Base-by-base conservation (phyloP, 2,797 vertebrate genomes). In the Scomberomorus guttatus region DNA sequence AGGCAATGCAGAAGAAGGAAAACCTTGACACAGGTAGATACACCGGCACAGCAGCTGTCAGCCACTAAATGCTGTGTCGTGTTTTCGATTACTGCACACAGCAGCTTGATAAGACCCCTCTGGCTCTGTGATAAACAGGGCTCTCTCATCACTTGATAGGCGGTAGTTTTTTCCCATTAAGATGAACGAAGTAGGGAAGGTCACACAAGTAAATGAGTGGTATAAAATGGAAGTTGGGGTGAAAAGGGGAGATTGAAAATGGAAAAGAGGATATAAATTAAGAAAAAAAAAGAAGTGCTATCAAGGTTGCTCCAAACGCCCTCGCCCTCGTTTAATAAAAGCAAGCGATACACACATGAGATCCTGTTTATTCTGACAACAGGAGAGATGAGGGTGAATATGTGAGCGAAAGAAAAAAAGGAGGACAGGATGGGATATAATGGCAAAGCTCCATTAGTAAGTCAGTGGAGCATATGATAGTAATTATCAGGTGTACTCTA, bases 401-500 rank as follows among this genome's bases (percentile, higher is more conserved):
- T 5, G 5, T 4, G 39, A 85, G 73, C 1, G 67, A 34, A 65
- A 52, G 29, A 37, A 75, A 54, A 62, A 77, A 83, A 77, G 63
- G 51, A 82, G 74, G 73, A 82, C 72, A 82, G 24, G 65, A 20
- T 75, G n/a, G 64, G 68, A 80, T 81, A 70, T 57, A 82, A 84
- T 73, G 32, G 79, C 62, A 72, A 80, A 85, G 74, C 84, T 83
- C 82, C 82, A 92, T 94, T 91, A 91, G 75, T 80, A 82, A 90
- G 72, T 59, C 82, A 85, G 74, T 68, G 81, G 51, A 76, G 88
- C 87, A 75, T 79, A 82, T 84, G 84, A 85, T 85, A 62, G 78
- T 90, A 90, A 92, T 93, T 92, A 92, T 83, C 78, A 81, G 83
- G 63, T 67, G 79, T 52, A 64, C 89, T 88, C 86, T 46, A 72